Conservation (phyloP, 1,140 invertebrate genomes). For the Leguminivora glycinivorella region DNA sequence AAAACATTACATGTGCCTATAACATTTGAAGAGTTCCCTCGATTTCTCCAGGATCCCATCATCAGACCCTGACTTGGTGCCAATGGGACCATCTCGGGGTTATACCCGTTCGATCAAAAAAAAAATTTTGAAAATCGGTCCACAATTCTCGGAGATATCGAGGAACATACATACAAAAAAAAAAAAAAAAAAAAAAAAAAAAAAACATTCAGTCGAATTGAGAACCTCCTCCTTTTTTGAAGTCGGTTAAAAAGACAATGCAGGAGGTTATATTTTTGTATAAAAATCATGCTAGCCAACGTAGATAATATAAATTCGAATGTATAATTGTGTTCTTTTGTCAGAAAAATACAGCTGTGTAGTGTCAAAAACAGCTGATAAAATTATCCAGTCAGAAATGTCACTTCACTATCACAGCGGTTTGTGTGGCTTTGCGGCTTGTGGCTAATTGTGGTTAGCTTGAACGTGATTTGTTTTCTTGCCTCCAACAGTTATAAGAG, state of each 20-base stretch:
- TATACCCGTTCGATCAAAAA: too few relatives aligned
- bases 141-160: too few relatives aligned
- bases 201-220: too few relatives aligned
- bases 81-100: too few relatives aligned
- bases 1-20: too few relatives aligned
- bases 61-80: too few relatives aligned
- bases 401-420: background rate
- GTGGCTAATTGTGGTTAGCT: background rate
- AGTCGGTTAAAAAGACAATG: background rate
- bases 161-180: too few relatives aligned
- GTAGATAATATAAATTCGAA: background rate
- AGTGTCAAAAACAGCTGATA: constrained; percentile 13
- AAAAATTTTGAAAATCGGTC: too few relatives aligned
- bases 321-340: background rate
- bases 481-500: background rate
- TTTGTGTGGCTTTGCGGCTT: background rate
- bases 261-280: background rate
- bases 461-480: constrained; percentile 10
- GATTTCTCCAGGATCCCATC: too few relatives aligned
- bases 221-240: too few relatives aligned
- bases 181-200: too few relatives aligned
- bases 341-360: background rate
- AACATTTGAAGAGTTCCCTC: too few relatives aligned
- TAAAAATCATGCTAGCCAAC: background rate
- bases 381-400: constrained; percentile 3